Conservation (phyloP, 2,888 invertebrate species). For the Rhimphoctona megacephalus region DNA sequence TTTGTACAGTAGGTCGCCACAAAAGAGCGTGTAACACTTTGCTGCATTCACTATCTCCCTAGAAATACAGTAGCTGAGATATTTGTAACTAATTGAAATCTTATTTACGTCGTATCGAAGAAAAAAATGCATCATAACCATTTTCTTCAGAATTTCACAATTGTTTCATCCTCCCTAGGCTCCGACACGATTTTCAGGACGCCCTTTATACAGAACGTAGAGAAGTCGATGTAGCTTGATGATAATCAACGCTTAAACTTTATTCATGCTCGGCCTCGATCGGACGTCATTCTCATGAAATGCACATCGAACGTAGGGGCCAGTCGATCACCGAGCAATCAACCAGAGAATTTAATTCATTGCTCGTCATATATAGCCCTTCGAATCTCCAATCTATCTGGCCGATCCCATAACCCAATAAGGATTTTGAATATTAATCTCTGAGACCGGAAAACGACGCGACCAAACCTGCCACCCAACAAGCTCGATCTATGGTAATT, state of each 20-base stretch:
- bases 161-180: not conserved
- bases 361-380: conserved; percentile 35
- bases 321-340: conserved; percentile 66
- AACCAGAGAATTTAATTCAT: conserved; percentile 67
- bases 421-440: conserved; percentile 68
- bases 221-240: conserved; percentile 11
- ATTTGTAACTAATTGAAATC: not conserved
- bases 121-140: not conserved
- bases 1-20: too few species aligned
- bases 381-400: conserved; percentile 26
- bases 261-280: conserved; percentile 14
- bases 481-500: conserved; percentile 63
- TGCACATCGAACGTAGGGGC: conserved; percentile 35
- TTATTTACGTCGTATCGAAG: too few species aligned
- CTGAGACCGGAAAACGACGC: conserved; percentile 32
- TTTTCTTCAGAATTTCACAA: not conserved
- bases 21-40: too few species aligned
- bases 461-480: conserved; percentile 1
- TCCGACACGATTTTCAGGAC: not conserved
- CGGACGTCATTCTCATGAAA: conserved; percentile 32
- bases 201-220: not conserved
- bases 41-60: not conserved
- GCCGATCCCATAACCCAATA: conserved; percentile 53
- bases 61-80: not conserved
- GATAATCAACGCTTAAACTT: conserved; percentile 15